These are phyloP conservation scores for Mactra quadrangularis DNA, from an alignment of 1,140 invertebrate genomes.

Conservation along the genomic window DNA sequence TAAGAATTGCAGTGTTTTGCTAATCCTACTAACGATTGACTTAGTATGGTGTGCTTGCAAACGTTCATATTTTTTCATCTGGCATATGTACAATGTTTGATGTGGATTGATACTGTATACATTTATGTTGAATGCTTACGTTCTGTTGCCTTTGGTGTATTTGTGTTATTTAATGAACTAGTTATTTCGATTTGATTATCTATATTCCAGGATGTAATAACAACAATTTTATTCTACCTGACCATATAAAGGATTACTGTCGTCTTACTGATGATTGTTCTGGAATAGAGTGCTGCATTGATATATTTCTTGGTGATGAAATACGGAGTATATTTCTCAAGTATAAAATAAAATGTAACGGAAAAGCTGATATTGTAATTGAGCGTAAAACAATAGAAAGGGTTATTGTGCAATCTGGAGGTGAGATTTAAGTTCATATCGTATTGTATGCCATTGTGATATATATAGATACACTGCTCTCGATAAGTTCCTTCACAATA, in stretches of 20 bases:
- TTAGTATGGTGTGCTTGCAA: no score
- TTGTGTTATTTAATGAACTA: no score
- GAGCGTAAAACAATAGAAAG: slow-evolving; percentile 11
- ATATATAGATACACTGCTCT: neutral
- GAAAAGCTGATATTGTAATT: neutral
- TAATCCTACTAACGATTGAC: no score
- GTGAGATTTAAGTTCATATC: neutral
- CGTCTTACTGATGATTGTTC: neutral
- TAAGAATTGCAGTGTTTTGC: no score
- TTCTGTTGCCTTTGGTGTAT: neutral
- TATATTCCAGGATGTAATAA: slow-evolving; percentile 1
- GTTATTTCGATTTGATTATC: no score
- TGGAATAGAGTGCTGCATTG: slow-evolving; percentile 14
- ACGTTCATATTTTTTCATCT: no score
- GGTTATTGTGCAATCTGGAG: neutral
- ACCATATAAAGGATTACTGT: slow-evolving; percentile 1
- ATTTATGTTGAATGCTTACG: neutral
- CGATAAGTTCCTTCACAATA: neutral
- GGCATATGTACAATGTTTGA: no score
- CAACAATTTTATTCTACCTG: neutral
- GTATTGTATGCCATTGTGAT: neutral
- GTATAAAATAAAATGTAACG: neutral
- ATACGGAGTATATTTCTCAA: neutral
- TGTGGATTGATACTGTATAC: no score
- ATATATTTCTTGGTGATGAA: neutral